These are phyloP conservation scores for Rhagologus leucostigma DNA, from an alignment of 2,113 vertebrate species.

Conservation along the genomic window DNA sequence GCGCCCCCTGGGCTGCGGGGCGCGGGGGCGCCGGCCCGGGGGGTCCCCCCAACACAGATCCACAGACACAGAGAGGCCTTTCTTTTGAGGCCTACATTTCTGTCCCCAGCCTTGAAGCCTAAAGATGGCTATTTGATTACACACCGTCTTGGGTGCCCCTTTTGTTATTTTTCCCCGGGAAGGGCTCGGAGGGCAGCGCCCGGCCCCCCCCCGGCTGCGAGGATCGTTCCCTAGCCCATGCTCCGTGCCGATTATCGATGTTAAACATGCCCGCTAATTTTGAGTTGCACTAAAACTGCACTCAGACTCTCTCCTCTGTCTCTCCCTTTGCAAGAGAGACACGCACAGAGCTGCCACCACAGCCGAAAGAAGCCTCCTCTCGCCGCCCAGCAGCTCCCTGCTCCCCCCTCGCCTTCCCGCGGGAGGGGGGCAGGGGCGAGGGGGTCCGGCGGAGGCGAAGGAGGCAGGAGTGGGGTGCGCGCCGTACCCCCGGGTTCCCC, in stretches of 20 bases:
- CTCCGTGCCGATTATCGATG: constrained; percentile 91
- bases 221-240: constrained; percentile 76
- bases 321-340: constrained; percentile 34
- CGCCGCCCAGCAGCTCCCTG: background rate
- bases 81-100: constrained; percentile 92
- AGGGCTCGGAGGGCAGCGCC: constrained; percentile 71
- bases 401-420: background rate
- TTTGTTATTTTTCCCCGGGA: constrained; percentile 74
- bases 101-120: constrained; percentile 87
- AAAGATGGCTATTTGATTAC: constrained; percentile 89
- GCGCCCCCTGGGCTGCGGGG: constrained; percentile 60
- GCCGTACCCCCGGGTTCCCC: constrained; percentile 72
- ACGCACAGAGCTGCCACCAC: constrained; percentile 9
- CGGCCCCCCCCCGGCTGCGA: constrained; percentile 70
- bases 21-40: constrained; percentile 45
- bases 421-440: background rate
- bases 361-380: constrained; percentile 37
- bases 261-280: constrained; percentile 94
- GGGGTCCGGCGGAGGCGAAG: background rate
- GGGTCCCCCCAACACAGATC: constrained; percentile 54
- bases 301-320: constrained; percentile 73
- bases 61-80: constrained; percentile 79
- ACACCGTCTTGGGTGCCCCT: constrained; percentile 78
- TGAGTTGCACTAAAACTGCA: constrained; percentile 90
- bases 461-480: constrained; percentile 12